A percentile compares a stretch with the other conserved stretches of the same genome.
Evolutionary conservation across 2,113 vertebrate species (phyloP).

Genomic region (Thermophis baileyi): DNA sequence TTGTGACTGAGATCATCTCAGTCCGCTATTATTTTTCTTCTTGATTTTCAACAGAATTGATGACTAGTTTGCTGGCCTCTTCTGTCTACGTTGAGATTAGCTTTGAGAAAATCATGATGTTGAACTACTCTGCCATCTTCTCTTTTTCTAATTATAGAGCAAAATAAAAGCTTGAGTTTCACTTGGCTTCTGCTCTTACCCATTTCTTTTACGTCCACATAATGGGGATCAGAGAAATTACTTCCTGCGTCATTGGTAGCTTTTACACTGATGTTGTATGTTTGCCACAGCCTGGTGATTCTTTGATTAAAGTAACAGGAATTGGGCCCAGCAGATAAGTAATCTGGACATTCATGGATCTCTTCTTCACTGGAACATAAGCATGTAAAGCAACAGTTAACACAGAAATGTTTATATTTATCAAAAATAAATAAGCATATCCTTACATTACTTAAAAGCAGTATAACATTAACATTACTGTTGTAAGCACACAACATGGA

Average conservation of each 20-base stretch:
- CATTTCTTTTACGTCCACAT: constrained; percentile 78
- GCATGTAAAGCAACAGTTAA: neutral
- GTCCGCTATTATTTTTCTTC: neutral
- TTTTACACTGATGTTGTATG: constrained; percentile 79
- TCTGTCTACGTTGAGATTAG: neutral
- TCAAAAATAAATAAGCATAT: neutral
- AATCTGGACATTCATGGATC: constrained; percentile 79
- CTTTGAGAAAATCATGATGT: neutral
- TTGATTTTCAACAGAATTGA: neutral
- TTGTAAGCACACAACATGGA: neutral
- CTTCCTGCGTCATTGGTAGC: constrained; percentile 78
- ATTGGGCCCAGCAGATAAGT: constrained; percentile 75
- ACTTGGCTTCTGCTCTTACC: constrained; percentile 66
- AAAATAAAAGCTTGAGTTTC: neutral
- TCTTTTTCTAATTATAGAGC: neutral
- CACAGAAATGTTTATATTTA: neutral
- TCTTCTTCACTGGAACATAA: constrained; percentile 63
- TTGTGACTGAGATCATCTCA: neutral
- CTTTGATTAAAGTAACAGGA: constrained; percentile 85
- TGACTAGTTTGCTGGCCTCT: neutral
- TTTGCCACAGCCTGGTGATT: constrained; percentile 76
- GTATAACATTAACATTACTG: neutral
- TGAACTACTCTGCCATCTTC: neutral
- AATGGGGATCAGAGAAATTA: constrained; percentile 67
- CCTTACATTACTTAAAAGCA: neutral